Base-by-base conservation (phyloP, 2,888 invertebrate species). In the Ennomos fuscantarius region DNA sequence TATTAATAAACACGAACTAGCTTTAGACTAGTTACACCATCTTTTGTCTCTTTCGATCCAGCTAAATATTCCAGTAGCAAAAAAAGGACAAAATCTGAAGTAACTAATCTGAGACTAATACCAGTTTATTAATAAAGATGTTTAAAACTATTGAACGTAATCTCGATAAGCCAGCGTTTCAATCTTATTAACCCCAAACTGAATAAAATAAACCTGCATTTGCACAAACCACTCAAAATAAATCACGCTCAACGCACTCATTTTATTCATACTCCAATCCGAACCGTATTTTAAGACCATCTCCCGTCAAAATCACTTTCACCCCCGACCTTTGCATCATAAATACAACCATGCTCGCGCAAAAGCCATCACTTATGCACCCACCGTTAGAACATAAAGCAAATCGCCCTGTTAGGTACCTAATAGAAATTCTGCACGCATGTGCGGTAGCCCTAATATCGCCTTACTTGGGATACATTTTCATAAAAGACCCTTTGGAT, bases 341-440 rank as follows among this genome's bases (percentile, higher is more conserved):
- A 43, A 42, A 48, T 40, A 33, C 11, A 9, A 10, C 9, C 35
- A 43, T 44, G 62, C 44, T 62, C 60, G 33, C 13, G 48, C 9
- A 34, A 72, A 52, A 41, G 24, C 31, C 10, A 3, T n/a, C 9
- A 65, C 66, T 63, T 78, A 32, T 37, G 34, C 46, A 45, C 53
- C 47, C 13, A 9, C 53, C 34, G 33, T 58, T 62, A 76, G 74
- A 82, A 80, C 77, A 77, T 84, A 83, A 86, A 85, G 78, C 84
- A 84, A 84, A 86, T 83, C 72, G 82, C 74, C 74, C 75, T 79
- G 77, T 80, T 84, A 82, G 81, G 74, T 78, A 73, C 74, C 85
- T 86, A 83, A 86, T 87, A 86, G 79, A 86, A 86, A 87, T 87
- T 87, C 86, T 74, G 63, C 73, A 76, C 84, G 80, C 86, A 83